phyloP scores from a whole-genome alignment of 2,113 vertebrate species.

The Myrmecophaga tridactyla region DNA sequence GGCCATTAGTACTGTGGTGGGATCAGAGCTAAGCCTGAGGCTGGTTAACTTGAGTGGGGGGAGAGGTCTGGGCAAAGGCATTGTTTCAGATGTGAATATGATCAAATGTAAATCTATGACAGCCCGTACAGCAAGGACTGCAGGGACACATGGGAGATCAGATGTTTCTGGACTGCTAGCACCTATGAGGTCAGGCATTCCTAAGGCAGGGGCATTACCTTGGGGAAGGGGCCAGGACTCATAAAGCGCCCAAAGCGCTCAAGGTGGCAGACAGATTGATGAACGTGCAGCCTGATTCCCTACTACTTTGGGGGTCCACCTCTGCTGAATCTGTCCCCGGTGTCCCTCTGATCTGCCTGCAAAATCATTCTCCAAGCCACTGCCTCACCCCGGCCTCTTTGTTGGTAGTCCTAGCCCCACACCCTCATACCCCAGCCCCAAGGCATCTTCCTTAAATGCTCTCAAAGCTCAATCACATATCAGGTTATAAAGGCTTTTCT shows the following conservation, averaged over 20 bases:
- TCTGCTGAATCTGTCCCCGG: background rate
- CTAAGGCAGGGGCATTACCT: background rate
- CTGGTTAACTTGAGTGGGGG: background rate
- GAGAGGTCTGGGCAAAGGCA: background rate
- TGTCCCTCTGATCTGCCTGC: background rate
- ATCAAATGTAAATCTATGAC: background rate
- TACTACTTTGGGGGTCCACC: background rate
- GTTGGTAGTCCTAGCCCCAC: background rate
- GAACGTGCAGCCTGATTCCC: too few relatives aligned
- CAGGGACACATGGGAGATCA: background rate
- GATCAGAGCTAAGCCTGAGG: background rate
- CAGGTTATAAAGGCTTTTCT: background rate
- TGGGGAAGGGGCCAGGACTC: background rate
- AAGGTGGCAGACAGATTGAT: background rate
- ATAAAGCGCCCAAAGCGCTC: background rate
- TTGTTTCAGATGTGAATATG: background rate
- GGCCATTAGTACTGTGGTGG: background rate
- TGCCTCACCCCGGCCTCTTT: background rate
- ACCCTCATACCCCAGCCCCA: background rate
- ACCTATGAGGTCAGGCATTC: background rate
- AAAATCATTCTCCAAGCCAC: background rate
- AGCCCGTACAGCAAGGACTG: background rate
- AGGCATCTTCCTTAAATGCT: background rate
- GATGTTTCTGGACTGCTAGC: background rate
- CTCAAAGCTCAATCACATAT: background rate